These are phyloP conservation scores for Cyclura pinguis DNA, from an alignment of 2,797 vertebrate genomes.

Conservation along the genomic window DNA sequence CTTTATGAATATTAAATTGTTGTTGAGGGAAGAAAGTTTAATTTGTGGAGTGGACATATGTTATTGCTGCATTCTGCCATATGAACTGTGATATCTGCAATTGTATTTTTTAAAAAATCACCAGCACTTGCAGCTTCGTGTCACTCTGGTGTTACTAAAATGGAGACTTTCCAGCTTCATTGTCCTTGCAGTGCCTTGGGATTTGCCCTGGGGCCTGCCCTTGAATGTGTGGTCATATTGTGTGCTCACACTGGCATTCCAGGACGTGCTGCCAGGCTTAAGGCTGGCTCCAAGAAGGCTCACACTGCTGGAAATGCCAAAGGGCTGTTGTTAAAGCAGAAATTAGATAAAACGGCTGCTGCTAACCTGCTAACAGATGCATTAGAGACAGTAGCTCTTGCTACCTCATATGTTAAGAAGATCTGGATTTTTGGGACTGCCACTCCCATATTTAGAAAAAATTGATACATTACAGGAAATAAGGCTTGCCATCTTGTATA, in stretches of 20 bases:
- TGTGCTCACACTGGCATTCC: not conserved
- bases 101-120: constrained; percentile 40
- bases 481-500: no score
- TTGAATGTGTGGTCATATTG: constrained; percentile 18
- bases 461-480: no score
- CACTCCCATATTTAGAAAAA: no score
- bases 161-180: constrained; percentile 53
- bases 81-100: constrained; percentile 54
- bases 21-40: constrained; percentile 61
- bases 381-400: no score
- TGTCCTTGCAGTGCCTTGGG: constrained; percentile 8
- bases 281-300: not conserved
- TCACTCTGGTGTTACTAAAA: constrained; percentile 54
- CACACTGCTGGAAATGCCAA: no score
- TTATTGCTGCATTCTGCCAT: constrained; percentile 53
- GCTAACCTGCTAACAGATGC: no score
- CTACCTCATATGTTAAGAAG: no score
- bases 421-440: no score
- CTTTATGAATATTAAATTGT: constrained; percentile 67
- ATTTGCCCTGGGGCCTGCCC: no score
- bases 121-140: constrained; percentile 36
- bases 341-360: not conserved
- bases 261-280: not conserved
- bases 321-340: no score
- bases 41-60: constrained; percentile 65